Evolutionary conservation across 2,113 vertebrate species (phyloP).

Genomic region (Ondatra zibethicus): DNA sequence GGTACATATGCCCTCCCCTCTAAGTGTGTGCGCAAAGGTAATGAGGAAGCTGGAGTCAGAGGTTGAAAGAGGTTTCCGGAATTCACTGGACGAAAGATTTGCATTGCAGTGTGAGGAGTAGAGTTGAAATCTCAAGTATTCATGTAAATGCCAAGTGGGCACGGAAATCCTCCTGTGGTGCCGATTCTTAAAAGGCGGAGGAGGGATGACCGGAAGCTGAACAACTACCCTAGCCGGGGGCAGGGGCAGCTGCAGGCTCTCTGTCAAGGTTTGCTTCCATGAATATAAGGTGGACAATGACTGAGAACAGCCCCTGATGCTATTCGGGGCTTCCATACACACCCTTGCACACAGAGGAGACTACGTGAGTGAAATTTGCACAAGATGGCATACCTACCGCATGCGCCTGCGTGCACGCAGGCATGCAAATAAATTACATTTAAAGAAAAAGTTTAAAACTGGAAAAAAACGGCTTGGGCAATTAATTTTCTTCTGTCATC

Average conservation of each 20-base stretch:
- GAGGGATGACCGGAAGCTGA: neutral
- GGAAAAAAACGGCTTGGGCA: neutral
- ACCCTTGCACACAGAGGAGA: neutral
- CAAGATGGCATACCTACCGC: too few species aligned
- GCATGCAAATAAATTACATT: neutral
- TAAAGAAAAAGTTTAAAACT: neutral
- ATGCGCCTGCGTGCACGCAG: fast-evolving
- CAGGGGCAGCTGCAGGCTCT: neutral
- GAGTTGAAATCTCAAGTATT: neutral
- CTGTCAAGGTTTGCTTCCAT: too few species aligned
- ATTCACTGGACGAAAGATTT: neutral
- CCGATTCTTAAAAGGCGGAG: neutral
- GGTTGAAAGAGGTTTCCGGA: neutral
- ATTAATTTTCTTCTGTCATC: conserved; percentile 43
- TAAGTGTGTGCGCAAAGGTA: neutral
- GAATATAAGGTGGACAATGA: too few species aligned
- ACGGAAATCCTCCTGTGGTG: too few species aligned
- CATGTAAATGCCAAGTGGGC: neutral
- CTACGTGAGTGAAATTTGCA: too few species aligned
- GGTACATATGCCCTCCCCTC: fast-evolving
- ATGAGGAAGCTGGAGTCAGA: neutral
- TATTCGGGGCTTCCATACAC: neutral
- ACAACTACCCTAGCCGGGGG: too few species aligned
- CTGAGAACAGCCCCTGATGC: neutral
- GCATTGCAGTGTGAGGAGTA: neutral